Conservation (phyloP, 2,113 vertebrate genomes). For the Hymenochirus boettgeri region DNA sequence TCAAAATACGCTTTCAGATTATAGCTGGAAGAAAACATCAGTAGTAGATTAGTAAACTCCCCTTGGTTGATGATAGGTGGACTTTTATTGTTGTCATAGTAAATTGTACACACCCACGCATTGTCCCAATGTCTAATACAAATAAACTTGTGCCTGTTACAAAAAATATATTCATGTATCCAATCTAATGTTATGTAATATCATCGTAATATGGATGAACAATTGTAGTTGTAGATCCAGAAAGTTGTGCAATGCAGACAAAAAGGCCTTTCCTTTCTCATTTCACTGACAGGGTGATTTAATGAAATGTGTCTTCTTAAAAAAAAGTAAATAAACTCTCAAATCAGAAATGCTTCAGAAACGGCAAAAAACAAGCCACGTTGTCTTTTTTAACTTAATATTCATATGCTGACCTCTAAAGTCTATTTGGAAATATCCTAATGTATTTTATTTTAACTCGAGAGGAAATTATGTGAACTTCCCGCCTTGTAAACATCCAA, state of each 20-base stretch:
- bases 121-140: conserved; percentile 54
- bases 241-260: conserved; percentile 54
- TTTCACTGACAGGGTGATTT: conserved; percentile 56
- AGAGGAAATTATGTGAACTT: conserved; percentile 60
- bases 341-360: conserved; percentile 19
- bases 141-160: conserved; percentile 62
- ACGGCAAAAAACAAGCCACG: conserved; percentile 50
- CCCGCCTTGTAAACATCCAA: conserved; percentile 80
- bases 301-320: conserved; percentile 55
- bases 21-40: conserved; percentile 74
- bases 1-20: conserved; percentile 78
- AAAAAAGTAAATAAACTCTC: conserved; percentile 48
- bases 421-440: conserved; percentile 57
- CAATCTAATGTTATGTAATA: conserved; percentile 55
- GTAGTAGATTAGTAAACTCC: conserved; percentile 73
- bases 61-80: conserved; percentile 43
- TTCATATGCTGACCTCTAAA: conserved; percentile 50
- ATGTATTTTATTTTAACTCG: conserved; percentile 60
- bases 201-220: conserved; percentile 64
- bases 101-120: conserved; percentile 57
- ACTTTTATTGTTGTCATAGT: conserved; percentile 49
- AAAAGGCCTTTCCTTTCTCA: conserved; percentile 52
- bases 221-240: conserved; percentile 54
- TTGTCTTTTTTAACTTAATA: conserved; percentile 49
- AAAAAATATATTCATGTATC: conserved; percentile 59